phyloP scores from a whole-genome alignment of 1,140 invertebrate genomes.

The Bombus impatiens region DNA sequence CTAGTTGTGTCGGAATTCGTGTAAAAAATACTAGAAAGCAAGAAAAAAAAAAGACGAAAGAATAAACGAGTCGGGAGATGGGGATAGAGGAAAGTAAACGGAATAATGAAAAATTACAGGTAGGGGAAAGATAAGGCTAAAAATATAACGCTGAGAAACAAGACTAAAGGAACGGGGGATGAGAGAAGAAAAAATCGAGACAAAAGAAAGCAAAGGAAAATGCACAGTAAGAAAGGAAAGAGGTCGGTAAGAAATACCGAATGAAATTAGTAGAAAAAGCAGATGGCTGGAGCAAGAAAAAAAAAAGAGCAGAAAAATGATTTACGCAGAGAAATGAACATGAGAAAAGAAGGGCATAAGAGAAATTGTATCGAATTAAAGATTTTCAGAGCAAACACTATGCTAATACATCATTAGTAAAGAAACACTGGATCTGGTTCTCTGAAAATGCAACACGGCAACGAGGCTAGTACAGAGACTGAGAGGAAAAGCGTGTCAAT shows the following conservation, averaged over 20 bases:
- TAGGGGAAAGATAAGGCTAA: background rate
- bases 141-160: background rate
- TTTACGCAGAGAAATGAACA: too few species aligned
- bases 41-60: background rate
- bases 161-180: too few species aligned
- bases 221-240: background rate
- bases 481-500: background rate
- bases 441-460: background rate
- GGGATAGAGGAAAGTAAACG: background rate
- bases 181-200: background rate
- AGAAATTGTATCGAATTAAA: conserved; percentile 12
- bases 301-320: background rate
- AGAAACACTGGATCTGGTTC: background rate
- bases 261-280: background rate
- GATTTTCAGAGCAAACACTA: conserved; percentile 17
- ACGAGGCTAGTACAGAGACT: background rate
- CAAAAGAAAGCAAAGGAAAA: background rate
- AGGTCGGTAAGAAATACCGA: background rate
- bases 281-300: background rate
- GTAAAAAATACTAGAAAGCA: background rate
- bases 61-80: background rate
- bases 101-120: background rate
- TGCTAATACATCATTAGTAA: conserved; percentile 36
- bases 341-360: too few species aligned
- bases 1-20: too few species aligned